These are phyloP conservation scores for Oxyscelio sp. DNA, from an alignment of 2,888 invertebrate genomes.

Conservation along the genomic window DNA sequence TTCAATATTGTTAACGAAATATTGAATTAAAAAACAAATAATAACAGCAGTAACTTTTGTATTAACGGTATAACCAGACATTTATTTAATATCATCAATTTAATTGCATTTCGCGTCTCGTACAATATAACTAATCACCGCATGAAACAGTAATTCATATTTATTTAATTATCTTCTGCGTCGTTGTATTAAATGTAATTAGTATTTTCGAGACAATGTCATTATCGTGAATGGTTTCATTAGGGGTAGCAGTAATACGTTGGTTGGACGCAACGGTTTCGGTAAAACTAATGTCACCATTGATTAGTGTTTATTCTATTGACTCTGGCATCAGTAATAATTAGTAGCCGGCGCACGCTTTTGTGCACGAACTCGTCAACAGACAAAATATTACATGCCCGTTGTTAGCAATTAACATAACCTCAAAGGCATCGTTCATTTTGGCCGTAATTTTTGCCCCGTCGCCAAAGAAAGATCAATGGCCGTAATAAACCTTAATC, in stretches of 20 bases:
- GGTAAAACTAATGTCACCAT: constrained; percentile 67
- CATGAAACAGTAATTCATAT: constrained; percentile 60
- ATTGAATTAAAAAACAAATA: no score
- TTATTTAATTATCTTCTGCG: constrained; percentile 56
- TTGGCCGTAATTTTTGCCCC: constrained; percentile 43
- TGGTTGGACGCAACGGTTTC: constrained; percentile 23
- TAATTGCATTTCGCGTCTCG: constrained; percentile 1
- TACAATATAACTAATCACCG: constrained; percentile 31
- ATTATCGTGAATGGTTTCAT: constrained; percentile 53
- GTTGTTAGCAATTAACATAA: constrained; percentile 58
- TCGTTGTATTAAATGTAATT: constrained; percentile 53
- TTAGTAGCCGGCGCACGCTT: constrained; percentile 49
- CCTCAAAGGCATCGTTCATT: constrained; percentile 53
- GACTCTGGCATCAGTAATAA: constrained; percentile 60
- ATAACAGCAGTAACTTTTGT: no score
- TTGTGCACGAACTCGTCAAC: constrained; percentile 41
- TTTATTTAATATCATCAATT: constrained; percentile 22
- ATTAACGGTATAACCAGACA: background rate
- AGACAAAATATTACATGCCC: constrained; percentile 53
- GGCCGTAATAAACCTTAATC: constrained; percentile 62
- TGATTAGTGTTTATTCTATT: constrained; percentile 68
- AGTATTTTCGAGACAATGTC: constrained; percentile 60
- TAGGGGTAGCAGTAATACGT: constrained; percentile 35
- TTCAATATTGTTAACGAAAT: no score
- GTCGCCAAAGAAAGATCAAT: constrained; percentile 50